Percentiles rank a stretch among this genome's conserved stretches.
Evolutionary conservation across 2,113 vertebrate genomes (phyloP).

Genomic region (Sorex araneus): DNA sequence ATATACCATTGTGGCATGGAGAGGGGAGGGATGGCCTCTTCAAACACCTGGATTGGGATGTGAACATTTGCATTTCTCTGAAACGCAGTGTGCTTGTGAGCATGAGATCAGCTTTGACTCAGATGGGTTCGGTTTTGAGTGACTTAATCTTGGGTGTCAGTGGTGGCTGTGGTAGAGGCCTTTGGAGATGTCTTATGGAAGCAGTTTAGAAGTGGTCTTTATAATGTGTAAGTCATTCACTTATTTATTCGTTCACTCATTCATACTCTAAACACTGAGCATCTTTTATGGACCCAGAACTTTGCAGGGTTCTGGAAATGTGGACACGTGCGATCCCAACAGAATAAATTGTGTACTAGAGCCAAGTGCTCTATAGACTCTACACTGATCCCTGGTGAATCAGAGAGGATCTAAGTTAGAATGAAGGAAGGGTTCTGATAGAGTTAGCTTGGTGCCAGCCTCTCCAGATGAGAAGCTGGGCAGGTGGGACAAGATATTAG

Average conservation of each 20-base stretch:
- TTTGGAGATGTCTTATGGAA: not conserved
- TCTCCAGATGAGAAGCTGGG: not conserved
- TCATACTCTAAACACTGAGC: not conserved
- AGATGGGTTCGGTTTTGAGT: no score
- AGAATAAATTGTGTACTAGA: no score
- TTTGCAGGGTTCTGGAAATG: slow-evolving; percentile 5
- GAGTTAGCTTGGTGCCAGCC: accelerated
- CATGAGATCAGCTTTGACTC: not conserved
- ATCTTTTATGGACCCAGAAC: not conserved
- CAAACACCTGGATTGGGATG: not conserved
- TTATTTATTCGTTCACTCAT: not conserved
- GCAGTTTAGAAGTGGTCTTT: not conserved
- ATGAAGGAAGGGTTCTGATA: not conserved
- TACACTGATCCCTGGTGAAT: not conserved
- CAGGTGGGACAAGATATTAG: no score
- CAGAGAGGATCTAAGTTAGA: not conserved
- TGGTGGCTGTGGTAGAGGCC: not conserved
- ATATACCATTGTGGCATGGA: not conserved
- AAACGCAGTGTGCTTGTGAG: not conserved
- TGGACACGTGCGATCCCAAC: not conserved
- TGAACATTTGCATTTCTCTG: not conserved
- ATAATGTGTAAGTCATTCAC: not conserved
- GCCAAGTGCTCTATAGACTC: no score
- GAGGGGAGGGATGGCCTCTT: not conserved
- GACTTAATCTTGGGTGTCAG: not conserved